Conservation (phyloP, 2,888 invertebrate genomes). For the Dorcus parallelipipedus region DNA sequence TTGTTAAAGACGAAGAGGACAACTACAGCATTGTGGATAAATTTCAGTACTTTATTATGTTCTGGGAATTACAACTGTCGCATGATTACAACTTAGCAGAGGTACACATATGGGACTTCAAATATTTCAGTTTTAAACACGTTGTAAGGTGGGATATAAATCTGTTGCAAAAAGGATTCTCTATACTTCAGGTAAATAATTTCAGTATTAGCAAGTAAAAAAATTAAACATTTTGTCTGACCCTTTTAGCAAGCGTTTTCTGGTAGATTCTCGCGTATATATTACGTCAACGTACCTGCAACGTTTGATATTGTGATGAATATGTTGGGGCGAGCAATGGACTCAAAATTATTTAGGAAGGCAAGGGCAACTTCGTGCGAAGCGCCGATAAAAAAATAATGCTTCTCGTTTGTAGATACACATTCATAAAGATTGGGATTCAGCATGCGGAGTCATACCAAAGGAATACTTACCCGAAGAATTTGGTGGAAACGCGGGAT, state of each 20-base stretch:
- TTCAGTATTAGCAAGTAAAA: not conserved
- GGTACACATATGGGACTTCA: not conserved
- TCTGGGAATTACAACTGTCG: not conserved
- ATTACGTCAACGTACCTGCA: not conserved
- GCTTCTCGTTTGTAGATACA: constrained; percentile 3
- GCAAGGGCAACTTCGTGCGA: not conserved
- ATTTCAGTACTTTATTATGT: not conserved
- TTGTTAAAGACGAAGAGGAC: not conserved
- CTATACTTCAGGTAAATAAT: not conserved
- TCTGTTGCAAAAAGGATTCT: not conserved
- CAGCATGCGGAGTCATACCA: not conserved
- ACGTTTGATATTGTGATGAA: not conserved
- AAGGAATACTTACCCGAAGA: constrained; percentile 13
- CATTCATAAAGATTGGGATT: constrained; percentile 14
- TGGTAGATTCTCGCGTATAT: not conserved
- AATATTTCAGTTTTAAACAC: not conserved
- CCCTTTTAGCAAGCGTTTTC: not conserved
- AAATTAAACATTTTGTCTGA: too few species aligned
- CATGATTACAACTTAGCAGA: not conserved
- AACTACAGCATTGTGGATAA: not conserved
- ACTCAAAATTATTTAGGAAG: not conserved
- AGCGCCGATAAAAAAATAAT: too few species aligned
- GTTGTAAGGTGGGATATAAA: not conserved
- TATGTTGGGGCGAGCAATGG: not conserved
- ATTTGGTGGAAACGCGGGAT: constrained; percentile 4